phyloP scores from a whole-genome alignment of 2,888 invertebrate species.

The Andricus quercusramuli region DNA sequence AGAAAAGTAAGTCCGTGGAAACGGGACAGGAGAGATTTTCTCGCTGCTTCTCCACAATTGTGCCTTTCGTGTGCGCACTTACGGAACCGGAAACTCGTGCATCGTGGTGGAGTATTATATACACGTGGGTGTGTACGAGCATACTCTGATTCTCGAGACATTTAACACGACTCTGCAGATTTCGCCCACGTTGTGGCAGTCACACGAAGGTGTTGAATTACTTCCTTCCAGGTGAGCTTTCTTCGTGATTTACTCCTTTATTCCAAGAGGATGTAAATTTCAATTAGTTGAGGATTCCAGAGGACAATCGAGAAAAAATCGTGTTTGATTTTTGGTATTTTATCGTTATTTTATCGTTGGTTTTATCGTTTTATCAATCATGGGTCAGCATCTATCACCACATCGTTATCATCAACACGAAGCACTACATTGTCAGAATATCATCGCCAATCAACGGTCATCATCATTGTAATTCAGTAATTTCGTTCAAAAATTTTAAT shows the following conservation, averaged over 20 bases:
- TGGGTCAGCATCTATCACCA: no score
- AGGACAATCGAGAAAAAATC: no score
- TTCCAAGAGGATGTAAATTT: background rate
- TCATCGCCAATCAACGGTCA: no score
- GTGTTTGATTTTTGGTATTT: no score
- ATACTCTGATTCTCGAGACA: constrained; percentile 43
- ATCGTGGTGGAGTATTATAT: constrained; percentile 8
- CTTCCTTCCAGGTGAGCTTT: constrained; percentile 46
- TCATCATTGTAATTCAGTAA: no score
- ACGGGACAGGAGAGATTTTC: constrained; percentile 55
- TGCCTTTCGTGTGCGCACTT: constrained; percentile 50
- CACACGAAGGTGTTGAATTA: constrained; percentile 46
- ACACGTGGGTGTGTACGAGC: constrained; percentile 16
- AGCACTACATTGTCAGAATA: no score
- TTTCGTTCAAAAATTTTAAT: no score
- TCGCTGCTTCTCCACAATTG: constrained; percentile 50
- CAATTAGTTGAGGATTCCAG: no score
- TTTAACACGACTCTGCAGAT: constrained; percentile 41
- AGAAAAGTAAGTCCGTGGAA: constrained; percentile 62
- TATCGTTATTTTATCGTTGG: no score
- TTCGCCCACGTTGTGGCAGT: constrained; percentile 15
- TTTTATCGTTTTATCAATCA: no score
- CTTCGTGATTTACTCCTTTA: background rate
- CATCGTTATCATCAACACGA: no score
- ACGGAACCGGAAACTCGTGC: constrained; percentile 53